These are phyloP conservation scores for Rattus rattus DNA, from an alignment of 2,113 vertebrate genomes.

Conservation along the genomic window DNA sequence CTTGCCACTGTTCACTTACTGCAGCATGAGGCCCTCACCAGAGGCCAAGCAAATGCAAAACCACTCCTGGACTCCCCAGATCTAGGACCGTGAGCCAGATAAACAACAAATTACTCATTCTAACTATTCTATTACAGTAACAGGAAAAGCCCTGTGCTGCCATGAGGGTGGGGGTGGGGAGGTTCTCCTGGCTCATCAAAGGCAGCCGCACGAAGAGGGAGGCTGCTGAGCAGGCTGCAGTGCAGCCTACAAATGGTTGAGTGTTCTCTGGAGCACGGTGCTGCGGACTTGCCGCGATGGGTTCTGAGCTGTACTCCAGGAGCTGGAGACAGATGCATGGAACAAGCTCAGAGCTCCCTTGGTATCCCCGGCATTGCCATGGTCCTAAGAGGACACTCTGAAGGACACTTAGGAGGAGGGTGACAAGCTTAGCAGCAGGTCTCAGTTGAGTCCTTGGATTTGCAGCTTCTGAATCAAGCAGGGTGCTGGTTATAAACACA, in stretches of 20 bases:
- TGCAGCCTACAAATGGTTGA: neutral
- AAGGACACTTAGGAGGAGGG: neutral
- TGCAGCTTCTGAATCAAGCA: neutral
- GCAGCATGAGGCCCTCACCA: fast-evolving
- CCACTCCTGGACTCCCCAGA: too few species aligned
- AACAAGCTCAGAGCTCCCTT: neutral
- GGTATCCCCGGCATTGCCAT: neutral
- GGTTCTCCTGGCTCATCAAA: neutral
- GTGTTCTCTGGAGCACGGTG: neutral
- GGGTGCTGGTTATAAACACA: neutral
- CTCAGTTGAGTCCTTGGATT: neutral
- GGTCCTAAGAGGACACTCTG: fast-evolving
- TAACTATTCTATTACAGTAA: neutral
- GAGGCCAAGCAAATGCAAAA: too few species aligned
- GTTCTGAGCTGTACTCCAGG: neutral
- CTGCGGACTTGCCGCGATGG: neutral
- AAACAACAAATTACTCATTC: too few species aligned
- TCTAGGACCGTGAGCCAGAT: too few species aligned
- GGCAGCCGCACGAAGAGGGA: neutral
- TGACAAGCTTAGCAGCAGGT: fast-evolving
- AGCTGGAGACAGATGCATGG: neutral
- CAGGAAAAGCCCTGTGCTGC: neutral
- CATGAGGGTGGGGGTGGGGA: fast-evolving
- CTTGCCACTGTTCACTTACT: neutral
- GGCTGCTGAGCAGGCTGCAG: neutral